A percentile compares a stretch with the other conserved stretches of the same genome.
phyloP scores from a whole-genome alignment of 2,888 invertebrate species.

The Cephus pygmeus region DNA sequence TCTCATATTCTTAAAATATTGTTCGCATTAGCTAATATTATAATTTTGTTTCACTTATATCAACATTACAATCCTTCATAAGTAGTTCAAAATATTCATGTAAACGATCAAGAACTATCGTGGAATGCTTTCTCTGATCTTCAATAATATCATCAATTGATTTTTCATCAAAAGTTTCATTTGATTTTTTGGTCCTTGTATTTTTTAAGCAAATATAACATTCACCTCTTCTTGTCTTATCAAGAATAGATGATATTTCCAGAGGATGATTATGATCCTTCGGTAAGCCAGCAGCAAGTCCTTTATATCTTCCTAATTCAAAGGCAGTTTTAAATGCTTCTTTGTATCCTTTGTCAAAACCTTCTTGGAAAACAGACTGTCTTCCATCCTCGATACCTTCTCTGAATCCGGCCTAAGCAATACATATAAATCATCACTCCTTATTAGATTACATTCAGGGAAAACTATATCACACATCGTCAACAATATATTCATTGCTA shows the following conservation, averaged over 20 bases:
- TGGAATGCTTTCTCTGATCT: slow-evolving; percentile 51
- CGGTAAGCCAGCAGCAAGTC: slow-evolving; percentile 40
- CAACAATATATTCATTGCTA: slow-evolving; percentile 21
- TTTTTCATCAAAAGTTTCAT: slow-evolving; percentile 22
- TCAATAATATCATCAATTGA: slow-evolving; percentile 44
- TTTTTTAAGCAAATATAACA: slow-evolving; percentile 49
- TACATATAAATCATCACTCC: neutral
- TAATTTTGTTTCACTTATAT: slow-evolving; percentile 13
- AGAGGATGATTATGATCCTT: slow-evolving; percentile 39
- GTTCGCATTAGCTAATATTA: neutral
- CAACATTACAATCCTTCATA: slow-evolving; percentile 32
- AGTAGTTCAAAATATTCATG: slow-evolving; percentile 47
- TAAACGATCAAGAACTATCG: slow-evolving; percentile 43
- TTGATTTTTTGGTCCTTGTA: slow-evolving; percentile 11
- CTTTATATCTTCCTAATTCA: slow-evolving; percentile 69
- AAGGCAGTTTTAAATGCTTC: slow-evolving; percentile 75
- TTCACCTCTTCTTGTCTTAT: slow-evolving; percentile 48
- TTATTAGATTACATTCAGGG: neutral
- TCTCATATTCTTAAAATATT: neutral
- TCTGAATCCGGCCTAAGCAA: slow-evolving; percentile 72
- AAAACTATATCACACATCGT: neutral
- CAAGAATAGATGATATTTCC: slow-evolving; percentile 44
- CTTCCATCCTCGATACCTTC: slow-evolving; percentile 78
- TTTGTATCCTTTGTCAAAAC: slow-evolving; percentile 77
- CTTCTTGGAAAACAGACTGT: slow-evolving; percentile 73